Conservation (phyloP, 2,888 invertebrate genomes). For the Leptothorax acervorum region DNA sequence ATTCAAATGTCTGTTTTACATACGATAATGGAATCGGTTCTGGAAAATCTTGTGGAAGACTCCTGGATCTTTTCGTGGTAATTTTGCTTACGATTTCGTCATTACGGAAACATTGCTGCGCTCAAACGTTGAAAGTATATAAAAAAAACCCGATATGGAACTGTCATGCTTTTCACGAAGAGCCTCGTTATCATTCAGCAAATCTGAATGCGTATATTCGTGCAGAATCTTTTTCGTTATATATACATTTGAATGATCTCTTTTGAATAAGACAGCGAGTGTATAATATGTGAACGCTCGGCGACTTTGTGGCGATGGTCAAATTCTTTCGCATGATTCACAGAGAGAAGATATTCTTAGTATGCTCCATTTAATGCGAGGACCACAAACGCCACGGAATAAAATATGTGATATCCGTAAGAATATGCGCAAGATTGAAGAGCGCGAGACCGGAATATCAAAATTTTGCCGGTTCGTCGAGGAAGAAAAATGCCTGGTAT, state of each 20-base stretch:
- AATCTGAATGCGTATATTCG: neutral
- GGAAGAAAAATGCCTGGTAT: conserved; percentile 54
- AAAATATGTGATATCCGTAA: conserved; percentile 53
- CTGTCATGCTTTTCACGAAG: neutral
- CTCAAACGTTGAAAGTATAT: neutral
- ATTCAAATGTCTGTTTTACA: conserved; percentile 46
- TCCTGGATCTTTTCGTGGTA: neutral
- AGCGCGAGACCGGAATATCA: conserved; percentile 57
- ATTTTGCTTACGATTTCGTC: conserved; percentile 28
- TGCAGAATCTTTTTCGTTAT: neutral
- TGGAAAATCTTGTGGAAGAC: conserved; percentile 14
- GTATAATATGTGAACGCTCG: conserved; percentile 20
- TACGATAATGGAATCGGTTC: conserved; percentile 45
- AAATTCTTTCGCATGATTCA: conserved; percentile 47
- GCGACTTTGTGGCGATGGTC: conserved; percentile 27
- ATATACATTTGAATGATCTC: conserved; percentile 8
- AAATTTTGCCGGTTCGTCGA: conserved; percentile 58
- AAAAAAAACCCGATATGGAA: neutral
- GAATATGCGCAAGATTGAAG: conserved; percentile 55
- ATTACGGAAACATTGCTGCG: conserved; percentile 15
- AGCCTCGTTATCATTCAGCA: conserved; percentile 23
- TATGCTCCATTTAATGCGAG: conserved; percentile 59
- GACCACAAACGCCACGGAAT: conserved; percentile 48
- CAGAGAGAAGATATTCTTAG: conserved; percentile 42
- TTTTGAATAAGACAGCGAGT: neutral